Evolutionary conservation across 2,113 vertebrate genomes (phyloP).

Genomic region (Bombycilla garrulus): DNA sequence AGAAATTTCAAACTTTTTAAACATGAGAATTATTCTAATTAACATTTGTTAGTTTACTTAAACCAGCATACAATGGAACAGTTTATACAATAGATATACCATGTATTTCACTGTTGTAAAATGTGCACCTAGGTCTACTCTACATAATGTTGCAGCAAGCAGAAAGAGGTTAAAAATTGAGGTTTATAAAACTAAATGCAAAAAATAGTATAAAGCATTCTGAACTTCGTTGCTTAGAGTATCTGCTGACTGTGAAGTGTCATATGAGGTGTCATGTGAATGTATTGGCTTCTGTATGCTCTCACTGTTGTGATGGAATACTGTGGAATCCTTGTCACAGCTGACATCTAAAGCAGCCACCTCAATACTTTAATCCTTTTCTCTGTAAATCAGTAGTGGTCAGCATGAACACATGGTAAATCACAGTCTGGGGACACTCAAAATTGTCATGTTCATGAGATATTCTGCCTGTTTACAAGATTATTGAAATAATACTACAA

Average conservation of each 20-base stretch:
- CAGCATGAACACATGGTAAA: not conserved
- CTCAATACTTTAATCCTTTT: not conserved
- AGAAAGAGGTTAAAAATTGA: not conserved
- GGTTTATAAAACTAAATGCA: not conserved
- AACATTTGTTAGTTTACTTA: not conserved
- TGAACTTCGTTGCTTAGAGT: not conserved
- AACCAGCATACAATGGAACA: accelerated
- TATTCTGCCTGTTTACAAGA: not conserved
- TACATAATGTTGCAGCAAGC: not conserved
- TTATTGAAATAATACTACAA: not conserved
- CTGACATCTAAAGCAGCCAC: not conserved
- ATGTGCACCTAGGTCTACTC: not conserved
- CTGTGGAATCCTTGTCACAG: not conserved
- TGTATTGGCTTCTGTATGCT: not conserved
- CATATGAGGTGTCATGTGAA: not conserved
- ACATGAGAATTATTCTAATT: not conserved
- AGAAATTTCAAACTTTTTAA: not conserved
- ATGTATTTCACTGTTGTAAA: not conserved
- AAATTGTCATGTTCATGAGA: accelerated
- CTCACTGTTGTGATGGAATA: not conserved
- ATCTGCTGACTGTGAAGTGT: not conserved
- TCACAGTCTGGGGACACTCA: not conserved
- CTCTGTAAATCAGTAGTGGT: not conserved
- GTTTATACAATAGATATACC: not conserved
- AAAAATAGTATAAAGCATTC: not conserved